Conservation (phyloP, 1,140 invertebrate species). For the Calliopsis andreniformis region DNA sequence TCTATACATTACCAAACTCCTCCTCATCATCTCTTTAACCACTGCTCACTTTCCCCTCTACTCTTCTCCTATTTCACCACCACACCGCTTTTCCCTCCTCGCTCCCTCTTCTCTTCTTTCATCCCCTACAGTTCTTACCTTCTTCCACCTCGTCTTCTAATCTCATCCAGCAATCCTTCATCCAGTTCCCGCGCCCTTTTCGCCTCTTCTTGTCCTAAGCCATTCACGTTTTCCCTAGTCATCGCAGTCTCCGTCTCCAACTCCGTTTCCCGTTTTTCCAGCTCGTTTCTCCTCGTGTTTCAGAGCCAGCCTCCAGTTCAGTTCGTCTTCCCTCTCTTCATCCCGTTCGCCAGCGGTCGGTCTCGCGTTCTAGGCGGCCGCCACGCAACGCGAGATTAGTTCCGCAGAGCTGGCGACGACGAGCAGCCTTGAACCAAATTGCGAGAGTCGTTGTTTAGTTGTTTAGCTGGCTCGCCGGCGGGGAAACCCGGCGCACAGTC, state of each 20-base stretch:
- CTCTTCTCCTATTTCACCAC: too few relatives aligned
- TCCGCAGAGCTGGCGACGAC: conserved; percentile 58
- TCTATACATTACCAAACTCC: too few relatives aligned
- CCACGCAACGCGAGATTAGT: conserved; percentile 63
- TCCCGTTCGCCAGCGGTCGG: background rate
- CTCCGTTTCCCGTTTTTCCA: background rate
- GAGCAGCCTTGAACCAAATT: conserved; percentile 63
- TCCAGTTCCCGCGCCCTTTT: too few relatives aligned
- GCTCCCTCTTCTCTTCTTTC: background rate
- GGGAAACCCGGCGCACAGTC: conserved; percentile 39
- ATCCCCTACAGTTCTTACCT: too few relatives aligned
- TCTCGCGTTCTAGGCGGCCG: conserved; percentile 23
- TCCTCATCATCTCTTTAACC: too few relatives aligned
- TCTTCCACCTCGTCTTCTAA: too few relatives aligned
- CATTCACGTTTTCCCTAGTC: background rate
- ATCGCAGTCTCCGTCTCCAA: background rate
- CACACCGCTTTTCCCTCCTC: too few relatives aligned
- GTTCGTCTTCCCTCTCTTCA: background rate
- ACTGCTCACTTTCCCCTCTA: too few relatives aligned
- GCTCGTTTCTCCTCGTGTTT: background rate
- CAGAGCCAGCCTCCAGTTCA: background rate
- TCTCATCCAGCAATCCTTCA: too few relatives aligned
- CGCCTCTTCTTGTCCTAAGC: too few relatives aligned
- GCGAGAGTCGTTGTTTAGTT: conserved; percentile 61
- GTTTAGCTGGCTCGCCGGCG: conserved; percentile 51